Evolutionary conservation across 2,888 invertebrate genomes (phyloP).

Genomic region (Pardosa pseudoannulata): DNA sequence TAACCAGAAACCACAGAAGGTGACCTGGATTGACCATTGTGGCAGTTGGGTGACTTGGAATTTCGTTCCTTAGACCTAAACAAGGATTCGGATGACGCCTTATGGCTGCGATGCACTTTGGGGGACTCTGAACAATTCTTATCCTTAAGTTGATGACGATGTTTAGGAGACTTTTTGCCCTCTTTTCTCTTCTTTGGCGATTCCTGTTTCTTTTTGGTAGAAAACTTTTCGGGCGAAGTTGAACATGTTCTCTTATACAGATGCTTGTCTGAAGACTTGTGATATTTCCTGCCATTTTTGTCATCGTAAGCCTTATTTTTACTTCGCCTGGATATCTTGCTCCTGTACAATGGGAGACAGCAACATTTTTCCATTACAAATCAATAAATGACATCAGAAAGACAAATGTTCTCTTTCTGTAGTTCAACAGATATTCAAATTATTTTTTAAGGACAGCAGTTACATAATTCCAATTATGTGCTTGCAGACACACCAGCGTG

Average conservation of each 20-base stretch:
- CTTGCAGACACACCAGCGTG: too few relatives aligned
- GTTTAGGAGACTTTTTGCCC: neutral
- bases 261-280: neutral
- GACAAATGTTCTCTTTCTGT: too few relatives aligned
- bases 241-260: neutral
- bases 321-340: neutral
- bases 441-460: too few relatives aligned
- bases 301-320: neutral
- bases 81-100: neutral
- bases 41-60: neutral
- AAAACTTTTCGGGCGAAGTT: neutral
- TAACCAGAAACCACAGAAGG: constrained; percentile 17
- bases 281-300: neutral
- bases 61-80: neutral
- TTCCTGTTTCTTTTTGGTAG: neutral
- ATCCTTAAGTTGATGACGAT: too few relatives aligned
- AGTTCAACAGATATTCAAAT: too few relatives aligned
- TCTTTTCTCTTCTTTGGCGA: neutral
- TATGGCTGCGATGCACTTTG: constrained; percentile 16
- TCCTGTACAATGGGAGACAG: too few relatives aligned
- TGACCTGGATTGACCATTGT: neutral
- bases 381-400: too few relatives aligned
- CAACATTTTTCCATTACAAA: too few relatives aligned
- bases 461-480: too few relatives aligned
- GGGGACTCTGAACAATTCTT: constrained; percentile 31